These are phyloP conservation scores for Euschistus heros DNA, from an alignment of 1,140 invertebrate genomes.

Conservation along the genomic window DNA sequence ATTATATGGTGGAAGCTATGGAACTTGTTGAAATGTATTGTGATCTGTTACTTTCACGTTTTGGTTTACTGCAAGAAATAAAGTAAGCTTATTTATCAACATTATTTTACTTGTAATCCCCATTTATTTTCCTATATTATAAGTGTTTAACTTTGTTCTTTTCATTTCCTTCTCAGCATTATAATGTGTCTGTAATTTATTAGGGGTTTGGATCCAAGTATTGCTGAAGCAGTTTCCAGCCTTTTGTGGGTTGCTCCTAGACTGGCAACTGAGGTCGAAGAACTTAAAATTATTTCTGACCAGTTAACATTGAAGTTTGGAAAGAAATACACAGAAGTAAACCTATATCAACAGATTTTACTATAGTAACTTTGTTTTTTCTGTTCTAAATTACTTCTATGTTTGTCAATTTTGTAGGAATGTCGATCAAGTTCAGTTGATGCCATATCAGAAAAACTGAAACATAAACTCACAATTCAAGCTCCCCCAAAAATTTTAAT, in stretches of 20 bases:
- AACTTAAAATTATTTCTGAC: slow-evolving; percentile 86
- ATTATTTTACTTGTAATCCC: no score
- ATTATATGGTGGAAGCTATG: slow-evolving; percentile 98
- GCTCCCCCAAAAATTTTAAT: slow-evolving; percentile 92
- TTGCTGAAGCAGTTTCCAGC: slow-evolving; percentile 91
- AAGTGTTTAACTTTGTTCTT: no score
- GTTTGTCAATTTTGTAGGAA: slow-evolving; percentile 35
- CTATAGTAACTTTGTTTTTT: neutral
- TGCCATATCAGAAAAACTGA: slow-evolving; percentile 86
- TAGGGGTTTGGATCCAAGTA: slow-evolving; percentile 83
- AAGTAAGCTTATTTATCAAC: slow-evolving; percentile 50
- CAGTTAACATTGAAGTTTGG: slow-evolving; percentile 89
- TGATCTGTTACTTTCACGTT: slow-evolving; percentile 91
- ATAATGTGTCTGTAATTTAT: neutral
- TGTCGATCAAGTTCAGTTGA: slow-evolving; percentile 65
- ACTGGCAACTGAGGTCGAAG: slow-evolving; percentile 68
- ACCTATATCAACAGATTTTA: neutral
- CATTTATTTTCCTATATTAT: no score
- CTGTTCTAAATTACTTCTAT: neutral
- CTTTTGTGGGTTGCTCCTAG: slow-evolving; percentile 94
- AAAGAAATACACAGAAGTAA: slow-evolving; percentile 69
- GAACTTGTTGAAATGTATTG: slow-evolving; percentile 99
- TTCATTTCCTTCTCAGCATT: no score
- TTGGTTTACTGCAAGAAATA: slow-evolving; percentile 95
- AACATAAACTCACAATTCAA: slow-evolving; percentile 91